Conservation (phyloP, 2,113 vertebrate species). For the Zingel zingel region DNA sequence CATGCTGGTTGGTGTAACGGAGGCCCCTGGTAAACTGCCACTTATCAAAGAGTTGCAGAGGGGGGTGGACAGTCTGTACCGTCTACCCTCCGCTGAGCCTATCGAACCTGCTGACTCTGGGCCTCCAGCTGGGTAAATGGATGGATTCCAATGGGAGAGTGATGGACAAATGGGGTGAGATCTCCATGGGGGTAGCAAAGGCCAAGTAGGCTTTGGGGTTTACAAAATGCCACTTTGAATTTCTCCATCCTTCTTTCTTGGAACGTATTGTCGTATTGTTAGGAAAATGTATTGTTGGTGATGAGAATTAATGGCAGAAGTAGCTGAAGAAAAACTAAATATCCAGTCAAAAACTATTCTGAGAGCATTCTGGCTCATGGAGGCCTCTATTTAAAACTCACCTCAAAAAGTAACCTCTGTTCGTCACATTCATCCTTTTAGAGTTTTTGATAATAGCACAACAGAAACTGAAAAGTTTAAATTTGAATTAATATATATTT, state of each 20-base stretch:
- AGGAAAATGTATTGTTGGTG: neutral
- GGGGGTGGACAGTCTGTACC: conserved; percentile 31
- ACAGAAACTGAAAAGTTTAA: neutral
- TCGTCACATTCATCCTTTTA: neutral
- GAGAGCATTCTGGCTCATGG: neutral
- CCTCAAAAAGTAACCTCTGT: neutral
- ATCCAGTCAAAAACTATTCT: neutral
- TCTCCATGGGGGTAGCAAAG: conserved; percentile 58
- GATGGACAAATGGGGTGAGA: conserved; percentile 49
- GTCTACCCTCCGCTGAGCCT: conserved; percentile 53
- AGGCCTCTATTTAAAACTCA: neutral
- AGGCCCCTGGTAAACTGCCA: conserved; percentile 62
- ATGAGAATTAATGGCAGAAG: conserved; percentile 11
- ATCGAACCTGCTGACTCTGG: conserved; percentile 50
- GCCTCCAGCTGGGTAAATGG: conserved; percentile 82
- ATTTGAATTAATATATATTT: neutral
- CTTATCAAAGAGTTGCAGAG: conserved; percentile 57
- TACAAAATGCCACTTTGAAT: conserved; percentile 42
- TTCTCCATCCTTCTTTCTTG: neutral
- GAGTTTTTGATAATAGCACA: neutral
- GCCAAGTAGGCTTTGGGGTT: conserved; percentile 53
- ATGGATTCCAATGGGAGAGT: conserved; percentile 65
- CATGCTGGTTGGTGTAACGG: conserved; percentile 60
- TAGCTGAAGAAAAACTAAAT: conserved; percentile 1
- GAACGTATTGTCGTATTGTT: conserved; percentile 11